Conservation (phyloP, 2,797 vertebrate genomes). For the Capromys pilorides region DNA sequence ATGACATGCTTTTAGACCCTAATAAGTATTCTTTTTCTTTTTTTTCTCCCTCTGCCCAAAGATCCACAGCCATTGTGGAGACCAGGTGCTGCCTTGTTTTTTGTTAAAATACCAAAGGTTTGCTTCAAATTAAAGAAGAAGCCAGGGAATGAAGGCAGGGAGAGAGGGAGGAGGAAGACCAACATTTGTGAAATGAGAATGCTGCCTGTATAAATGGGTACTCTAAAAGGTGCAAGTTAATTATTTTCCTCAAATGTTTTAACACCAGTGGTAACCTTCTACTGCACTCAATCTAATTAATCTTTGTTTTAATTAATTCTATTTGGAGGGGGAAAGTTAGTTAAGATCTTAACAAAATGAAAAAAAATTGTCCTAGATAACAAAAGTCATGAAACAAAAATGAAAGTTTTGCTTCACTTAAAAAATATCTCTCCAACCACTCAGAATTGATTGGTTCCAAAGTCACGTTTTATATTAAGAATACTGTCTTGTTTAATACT, state of each 20-base stretch:
- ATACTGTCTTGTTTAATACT: not conserved
- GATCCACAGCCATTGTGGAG: not conserved
- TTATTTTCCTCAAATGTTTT: not conserved
- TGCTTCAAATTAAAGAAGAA: not conserved
- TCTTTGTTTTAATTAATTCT: conserved; percentile 6
- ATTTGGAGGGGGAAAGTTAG: not conserved
- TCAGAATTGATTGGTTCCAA: not conserved
- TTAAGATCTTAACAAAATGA: not conserved
- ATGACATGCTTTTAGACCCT: not conserved
- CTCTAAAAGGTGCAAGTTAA: not conserved
- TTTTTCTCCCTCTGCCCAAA: not conserved
- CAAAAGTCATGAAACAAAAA: conserved; percentile 35
- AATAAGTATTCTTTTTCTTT: not conserved
- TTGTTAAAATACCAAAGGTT: not conserved
- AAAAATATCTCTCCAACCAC: not conserved
- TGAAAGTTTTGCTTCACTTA: not conserved
- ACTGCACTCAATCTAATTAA: not conserved
- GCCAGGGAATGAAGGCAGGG: accelerated
- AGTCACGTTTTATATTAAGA: not conserved
- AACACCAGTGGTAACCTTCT: not conserved
- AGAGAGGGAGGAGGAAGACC: not conserved
- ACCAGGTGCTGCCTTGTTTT: not conserved
- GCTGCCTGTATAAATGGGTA: accelerated
- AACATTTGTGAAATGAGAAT: not conserved
- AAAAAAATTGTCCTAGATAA: not conserved